phyloP scores from a whole-genome alignment of 2,797 vertebrate genomes.

The Liparis tanakae region DNA sequence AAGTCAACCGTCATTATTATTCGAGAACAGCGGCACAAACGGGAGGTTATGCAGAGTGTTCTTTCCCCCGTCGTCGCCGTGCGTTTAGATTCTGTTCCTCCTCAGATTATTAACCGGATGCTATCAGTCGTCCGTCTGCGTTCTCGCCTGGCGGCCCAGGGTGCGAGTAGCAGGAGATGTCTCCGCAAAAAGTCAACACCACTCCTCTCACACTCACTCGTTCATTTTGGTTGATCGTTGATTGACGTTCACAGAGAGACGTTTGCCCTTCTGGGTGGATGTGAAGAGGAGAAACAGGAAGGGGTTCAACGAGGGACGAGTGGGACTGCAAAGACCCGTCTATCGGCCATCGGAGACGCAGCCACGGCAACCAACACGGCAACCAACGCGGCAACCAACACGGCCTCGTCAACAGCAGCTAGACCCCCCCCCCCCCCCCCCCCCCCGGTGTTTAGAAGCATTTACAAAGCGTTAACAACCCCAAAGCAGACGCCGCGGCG shows the following conservation, averaged over 20 bases:
- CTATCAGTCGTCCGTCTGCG: too few relatives aligned
- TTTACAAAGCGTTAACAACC: conserved; percentile 7
- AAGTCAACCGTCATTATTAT: conserved; percentile 7
- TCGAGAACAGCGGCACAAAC: conserved; percentile 1
- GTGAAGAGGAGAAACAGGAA: conserved; percentile 8
- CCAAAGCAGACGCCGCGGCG: conserved; percentile 24
- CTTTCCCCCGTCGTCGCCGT: background rate
- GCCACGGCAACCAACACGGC: background rate
- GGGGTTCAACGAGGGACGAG: background rate
- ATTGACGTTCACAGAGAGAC: conserved; percentile 4
- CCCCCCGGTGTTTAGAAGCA: background rate
- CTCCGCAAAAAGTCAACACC: background rate
- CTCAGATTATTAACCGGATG: too few relatives aligned
- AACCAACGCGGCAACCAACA: background rate
- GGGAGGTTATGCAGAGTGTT: conserved; percentile 29
- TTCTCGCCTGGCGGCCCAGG: too few relatives aligned
- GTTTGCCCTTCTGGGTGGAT: conserved; percentile 5
- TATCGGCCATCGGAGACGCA: conserved; percentile 6
- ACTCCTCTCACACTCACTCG: background rate
- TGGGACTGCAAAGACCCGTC: conserved; percentile 9
- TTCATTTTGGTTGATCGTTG: conserved; percentile 18
- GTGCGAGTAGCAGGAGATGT: too few relatives aligned
- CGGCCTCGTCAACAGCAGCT: conserved; percentile 7
- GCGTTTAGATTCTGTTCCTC: background rate
- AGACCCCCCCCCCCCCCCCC: background rate